phyloP scores from a whole-genome alignment of 2,113 vertebrate species.

The Gasterosteus nipponicus region DNA sequence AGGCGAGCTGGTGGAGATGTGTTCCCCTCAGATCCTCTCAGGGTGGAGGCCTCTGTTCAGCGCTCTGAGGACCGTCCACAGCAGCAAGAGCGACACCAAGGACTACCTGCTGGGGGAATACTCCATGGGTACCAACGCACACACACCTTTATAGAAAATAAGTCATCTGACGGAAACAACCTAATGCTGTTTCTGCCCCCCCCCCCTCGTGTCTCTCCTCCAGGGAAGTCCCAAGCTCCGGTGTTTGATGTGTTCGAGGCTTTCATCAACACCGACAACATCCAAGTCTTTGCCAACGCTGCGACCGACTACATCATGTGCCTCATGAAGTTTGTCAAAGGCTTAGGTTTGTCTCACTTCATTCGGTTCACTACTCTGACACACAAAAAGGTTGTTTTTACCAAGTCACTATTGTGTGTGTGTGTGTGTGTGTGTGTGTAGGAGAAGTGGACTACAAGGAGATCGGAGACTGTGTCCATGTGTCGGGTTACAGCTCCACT shows the following conservation, averaged over 20 bases:
- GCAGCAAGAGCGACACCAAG: conserved; percentile 90
- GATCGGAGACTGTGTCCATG: conserved; percentile 88
- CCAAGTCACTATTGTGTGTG: not conserved
- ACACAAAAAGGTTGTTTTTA: not conserved
- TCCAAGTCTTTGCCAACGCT: conserved; percentile 98
- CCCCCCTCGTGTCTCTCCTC: not conserved
- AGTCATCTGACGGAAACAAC: not conserved
- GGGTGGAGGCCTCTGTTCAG: conserved; percentile 98
- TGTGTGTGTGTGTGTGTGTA: conserved; percentile 51
- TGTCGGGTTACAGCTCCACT: conserved; percentile 85
- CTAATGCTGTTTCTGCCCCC: not conserved
- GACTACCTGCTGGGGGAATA: conserved; percentile 96
- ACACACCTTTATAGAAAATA: no score
- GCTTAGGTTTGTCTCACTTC: conserved; percentile 85
- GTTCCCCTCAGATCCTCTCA: conserved; percentile 93
- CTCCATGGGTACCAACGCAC: conserved; percentile 85
- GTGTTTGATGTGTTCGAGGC: conserved; percentile 99
- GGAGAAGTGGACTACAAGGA: conserved; percentile 95
- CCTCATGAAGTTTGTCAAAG: conserved; percentile 99
- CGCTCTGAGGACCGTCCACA: conserved; percentile 92
- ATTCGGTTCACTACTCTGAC: not conserved
- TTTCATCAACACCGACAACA: conserved; percentile 97
- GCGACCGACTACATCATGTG: conserved; percentile 99
- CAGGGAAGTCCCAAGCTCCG: conserved; percentile 93
- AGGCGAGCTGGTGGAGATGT: conserved; percentile 96